A percentile compares a stretch with the other conserved stretches of the same genome.
These are phyloP conservation scores for Mustela lutreola DNA, from an alignment of 2,113 vertebrate genomes.

Conservation along the genomic window DNA sequence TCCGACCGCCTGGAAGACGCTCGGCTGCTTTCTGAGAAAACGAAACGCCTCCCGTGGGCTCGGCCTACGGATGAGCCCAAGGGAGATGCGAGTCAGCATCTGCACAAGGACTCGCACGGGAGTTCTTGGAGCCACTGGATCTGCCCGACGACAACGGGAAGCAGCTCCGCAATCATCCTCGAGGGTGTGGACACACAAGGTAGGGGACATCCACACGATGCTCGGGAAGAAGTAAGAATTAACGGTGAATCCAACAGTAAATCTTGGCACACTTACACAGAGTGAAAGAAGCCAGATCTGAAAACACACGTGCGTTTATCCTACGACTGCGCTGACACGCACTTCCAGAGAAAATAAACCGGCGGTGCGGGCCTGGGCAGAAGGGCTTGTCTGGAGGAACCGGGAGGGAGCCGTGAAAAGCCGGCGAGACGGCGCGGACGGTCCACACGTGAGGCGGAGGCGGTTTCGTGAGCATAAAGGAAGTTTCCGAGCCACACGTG, in stretches of 20 bases:
- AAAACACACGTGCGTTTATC: rapidly evolving
- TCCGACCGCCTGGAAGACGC: rapidly evolving
- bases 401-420: rapidly evolving
- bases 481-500: neutral
- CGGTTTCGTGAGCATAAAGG: rapidly evolving
- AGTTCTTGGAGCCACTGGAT: rapidly evolving
- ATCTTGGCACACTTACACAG: neutral
- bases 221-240: neutral
- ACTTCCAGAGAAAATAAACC: neutral
- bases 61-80: neutral
- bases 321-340: neutral
- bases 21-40: neutral
- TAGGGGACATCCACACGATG: rapidly evolving
- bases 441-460: rapidly evolving
- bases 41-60: too few species aligned
- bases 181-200: too few species aligned
- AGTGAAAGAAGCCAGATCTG: neutral
- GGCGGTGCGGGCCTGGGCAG: rapidly evolving
- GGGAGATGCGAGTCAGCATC: too few species aligned
- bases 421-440: rapidly evolving
- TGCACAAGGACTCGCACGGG: rapidly evolving
- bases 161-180: neutral
- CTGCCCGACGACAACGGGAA: too few species aligned
- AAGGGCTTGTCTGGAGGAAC: rapidly evolving
- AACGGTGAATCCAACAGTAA: too few species aligned